phyloP scores from a whole-genome alignment of 2,888 invertebrate genomes.

The Dynastes maya region DNA sequence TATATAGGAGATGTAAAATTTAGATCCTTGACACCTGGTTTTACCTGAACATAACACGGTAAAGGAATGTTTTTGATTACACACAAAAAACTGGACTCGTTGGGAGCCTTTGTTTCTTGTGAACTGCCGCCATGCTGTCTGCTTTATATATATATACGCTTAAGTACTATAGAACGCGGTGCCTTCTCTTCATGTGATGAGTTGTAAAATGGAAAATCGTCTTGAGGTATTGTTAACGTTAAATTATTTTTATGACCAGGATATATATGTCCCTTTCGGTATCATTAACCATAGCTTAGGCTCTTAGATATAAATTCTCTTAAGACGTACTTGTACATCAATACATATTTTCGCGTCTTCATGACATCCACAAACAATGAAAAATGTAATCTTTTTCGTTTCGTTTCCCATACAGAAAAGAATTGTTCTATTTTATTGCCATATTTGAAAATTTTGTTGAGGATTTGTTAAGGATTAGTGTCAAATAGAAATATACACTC shows the following conservation, averaged over 20 bases:
- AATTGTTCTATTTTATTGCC: constrained; percentile 15
- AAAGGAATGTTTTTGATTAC: constrained; percentile 60
- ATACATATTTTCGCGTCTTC: constrained; percentile 11
- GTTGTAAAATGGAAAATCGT: constrained; percentile 62
- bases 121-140: constrained; percentile 62
- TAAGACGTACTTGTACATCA: constrained; percentile 23
- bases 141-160: constrained; percentile 52
- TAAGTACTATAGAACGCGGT: constrained; percentile 36
- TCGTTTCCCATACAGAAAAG: neutral
- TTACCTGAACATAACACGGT: constrained; percentile 57
- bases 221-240: constrained; percentile 60
- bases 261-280: constrained; percentile 54
- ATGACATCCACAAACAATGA: constrained; percentile 15
- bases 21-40: constrained; percentile 60
- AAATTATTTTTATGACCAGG: constrained; percentile 61
- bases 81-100: constrained; percentile 58
- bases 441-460: constrained; percentile 33
- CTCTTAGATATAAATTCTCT: constrained; percentile 13
- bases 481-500: constrained; percentile 30
- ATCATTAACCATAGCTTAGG: neutral
- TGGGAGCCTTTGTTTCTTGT: constrained; percentile 59
- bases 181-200: constrained; percentile 58
- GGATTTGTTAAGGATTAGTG: constrained; percentile 46
- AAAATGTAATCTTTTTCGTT: constrained; percentile 12
- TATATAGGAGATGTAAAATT: constrained; percentile 59